phyloP scores from a whole-genome alignment of 2,113 vertebrate genomes.

The Tenrec ecaudatus region DNA sequence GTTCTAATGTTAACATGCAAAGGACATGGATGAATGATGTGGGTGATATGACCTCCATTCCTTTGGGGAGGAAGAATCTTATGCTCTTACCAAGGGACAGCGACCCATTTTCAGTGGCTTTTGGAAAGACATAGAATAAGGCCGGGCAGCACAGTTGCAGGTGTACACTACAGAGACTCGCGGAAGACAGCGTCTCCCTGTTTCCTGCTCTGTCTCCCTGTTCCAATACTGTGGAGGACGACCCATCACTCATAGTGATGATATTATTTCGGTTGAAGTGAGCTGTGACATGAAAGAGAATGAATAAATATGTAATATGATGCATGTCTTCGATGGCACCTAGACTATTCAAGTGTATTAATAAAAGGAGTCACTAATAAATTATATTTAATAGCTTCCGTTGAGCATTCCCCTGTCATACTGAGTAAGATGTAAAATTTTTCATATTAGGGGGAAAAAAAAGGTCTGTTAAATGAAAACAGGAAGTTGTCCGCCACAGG shows the following conservation, averaged over 20 bases:
- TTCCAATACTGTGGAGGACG: background rate
- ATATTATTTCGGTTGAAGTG: background rate
- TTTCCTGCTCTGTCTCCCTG: background rate
- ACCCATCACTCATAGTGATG: background rate
- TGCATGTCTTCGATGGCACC: background rate
- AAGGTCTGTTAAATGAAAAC: background rate
- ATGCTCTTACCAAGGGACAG: background rate
- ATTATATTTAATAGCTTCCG: slow-evolving; percentile 42
- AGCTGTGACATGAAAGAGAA: background rate
- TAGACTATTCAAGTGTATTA: background rate
- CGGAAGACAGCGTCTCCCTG: background rate
- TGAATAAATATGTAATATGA: background rate
- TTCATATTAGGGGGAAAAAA: background rate
- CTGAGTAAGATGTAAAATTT: background rate
- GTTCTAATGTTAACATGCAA: slow-evolving; percentile 43
- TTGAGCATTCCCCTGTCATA: background rate
- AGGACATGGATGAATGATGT: background rate
- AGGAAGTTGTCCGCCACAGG: background rate
- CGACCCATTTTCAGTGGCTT: background rate
- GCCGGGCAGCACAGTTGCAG: background rate
- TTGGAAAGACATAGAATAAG: slow-evolving; percentile 1
- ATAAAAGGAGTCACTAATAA: slow-evolving; percentile 3
- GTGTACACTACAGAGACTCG: background rate
- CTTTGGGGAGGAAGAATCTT: slow-evolving; percentile 3
- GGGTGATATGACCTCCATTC: background rate